These are phyloP conservation scores for Cosmorhoe ocellata DNA, from an alignment of 2,888 invertebrate species.

Conservation along the genomic window DNA sequence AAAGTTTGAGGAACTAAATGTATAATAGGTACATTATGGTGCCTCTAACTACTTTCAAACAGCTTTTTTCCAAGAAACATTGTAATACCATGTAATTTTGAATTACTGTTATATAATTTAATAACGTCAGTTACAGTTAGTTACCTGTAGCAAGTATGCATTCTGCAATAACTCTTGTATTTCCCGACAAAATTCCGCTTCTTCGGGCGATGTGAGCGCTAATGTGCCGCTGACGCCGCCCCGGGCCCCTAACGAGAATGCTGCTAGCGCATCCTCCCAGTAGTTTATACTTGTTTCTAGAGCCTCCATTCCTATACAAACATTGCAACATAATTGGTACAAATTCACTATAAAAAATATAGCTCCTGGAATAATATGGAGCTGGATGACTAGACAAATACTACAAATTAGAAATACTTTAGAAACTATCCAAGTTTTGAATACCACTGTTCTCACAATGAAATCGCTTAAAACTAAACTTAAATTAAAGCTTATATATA, in stretches of 20 bases:
- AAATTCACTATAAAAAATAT: background rate
- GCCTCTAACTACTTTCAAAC: too few species aligned
- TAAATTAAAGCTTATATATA: background rate
- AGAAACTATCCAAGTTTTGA: conserved; percentile 25
- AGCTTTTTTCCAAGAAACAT: too few species aligned
- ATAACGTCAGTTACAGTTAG: too few species aligned
- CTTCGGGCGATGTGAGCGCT: conserved; percentile 90
- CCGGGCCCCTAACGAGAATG: conserved; percentile 86
- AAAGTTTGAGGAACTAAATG: too few species aligned
- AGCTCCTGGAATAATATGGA: background rate
- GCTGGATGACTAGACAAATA: background rate
- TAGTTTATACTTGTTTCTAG: conserved; percentile 95
- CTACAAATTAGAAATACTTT: background rate
- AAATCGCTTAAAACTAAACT: conserved; percentile 8
- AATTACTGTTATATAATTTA: too few species aligned
- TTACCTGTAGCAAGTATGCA: conserved; percentile 89
- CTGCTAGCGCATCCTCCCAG: conserved; percentile 96
- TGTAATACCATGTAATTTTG: too few species aligned
- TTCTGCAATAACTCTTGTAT: conserved; percentile 91
- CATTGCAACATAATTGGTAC: background rate
- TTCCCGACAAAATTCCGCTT: conserved; percentile 92
- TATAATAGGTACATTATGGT: too few species aligned
- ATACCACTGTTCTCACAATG: conserved; percentile 29
- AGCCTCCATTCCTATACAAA: conserved; percentile 91
- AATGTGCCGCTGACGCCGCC: conserved; percentile 80